Percentiles rank a stretch among this genome's conserved stretches.
Evolutionary conservation across 2,113 vertebrate species (phyloP).

Genomic region (Microcebus griseorufus): DNA sequence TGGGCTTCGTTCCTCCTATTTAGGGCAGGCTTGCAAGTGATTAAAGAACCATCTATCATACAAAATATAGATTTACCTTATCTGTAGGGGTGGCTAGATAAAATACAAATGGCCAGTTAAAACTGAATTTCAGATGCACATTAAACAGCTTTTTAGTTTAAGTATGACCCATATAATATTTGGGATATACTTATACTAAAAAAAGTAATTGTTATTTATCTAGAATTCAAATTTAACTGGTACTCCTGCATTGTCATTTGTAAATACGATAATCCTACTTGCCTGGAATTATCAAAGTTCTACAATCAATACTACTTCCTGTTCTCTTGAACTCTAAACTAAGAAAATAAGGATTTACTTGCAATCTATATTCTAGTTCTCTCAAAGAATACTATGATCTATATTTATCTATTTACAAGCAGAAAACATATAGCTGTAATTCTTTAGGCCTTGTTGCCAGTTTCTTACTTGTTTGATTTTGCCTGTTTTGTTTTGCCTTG

Average conservation of each 20-base stretch:
- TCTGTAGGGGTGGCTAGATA: background rate
- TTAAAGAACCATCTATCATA: background rate
- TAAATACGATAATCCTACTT: background rate
- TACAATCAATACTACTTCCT: background rate
- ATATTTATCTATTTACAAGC: background rate
- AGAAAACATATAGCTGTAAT: background rate
- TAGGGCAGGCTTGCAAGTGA: background rate
- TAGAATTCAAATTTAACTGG: background rate
- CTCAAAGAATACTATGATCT: background rate
- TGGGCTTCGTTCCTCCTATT: background rate
- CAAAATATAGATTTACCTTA: background rate
- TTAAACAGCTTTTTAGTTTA: background rate
- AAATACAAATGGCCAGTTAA: background rate
- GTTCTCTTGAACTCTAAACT: background rate
- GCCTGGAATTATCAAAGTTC: background rate
- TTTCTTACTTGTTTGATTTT: background rate
- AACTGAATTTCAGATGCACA: background rate
- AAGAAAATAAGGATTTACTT: background rate
- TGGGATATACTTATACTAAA: background rate
- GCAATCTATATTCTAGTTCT: background rate
- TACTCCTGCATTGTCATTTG: background rate
- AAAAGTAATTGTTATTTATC: background rate
- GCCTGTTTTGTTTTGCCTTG: background rate
- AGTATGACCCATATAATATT: background rate
- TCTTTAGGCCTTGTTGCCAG: background rate